phyloP scores from a whole-genome alignment of 1,140 invertebrate species.

The Diachasma alloeum region DNA sequence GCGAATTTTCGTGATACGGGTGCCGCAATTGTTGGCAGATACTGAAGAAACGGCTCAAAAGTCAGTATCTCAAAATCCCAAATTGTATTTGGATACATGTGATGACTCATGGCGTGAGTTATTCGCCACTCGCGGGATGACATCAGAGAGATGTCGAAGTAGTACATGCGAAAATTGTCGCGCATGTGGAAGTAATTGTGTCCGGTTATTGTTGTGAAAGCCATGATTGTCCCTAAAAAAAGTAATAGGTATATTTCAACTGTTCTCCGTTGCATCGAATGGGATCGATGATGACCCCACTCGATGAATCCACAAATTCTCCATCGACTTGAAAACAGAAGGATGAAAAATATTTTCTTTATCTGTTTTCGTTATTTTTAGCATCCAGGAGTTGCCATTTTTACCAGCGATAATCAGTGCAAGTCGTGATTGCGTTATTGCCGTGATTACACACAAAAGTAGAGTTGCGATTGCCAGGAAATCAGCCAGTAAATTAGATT shows the following conservation, averaged over 20 bases:
- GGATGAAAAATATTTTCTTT: too few species aligned
- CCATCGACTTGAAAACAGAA: too few species aligned
- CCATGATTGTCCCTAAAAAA: conserved; percentile 67
- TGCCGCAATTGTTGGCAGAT: conserved; percentile 65
- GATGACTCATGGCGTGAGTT: conserved; percentile 81
- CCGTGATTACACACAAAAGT: conserved; percentile 64
- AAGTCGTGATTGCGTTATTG: conserved; percentile 47
- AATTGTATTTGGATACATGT: conserved; percentile 81
- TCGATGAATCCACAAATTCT: too few species aligned
- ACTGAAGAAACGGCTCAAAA: conserved; percentile 77
- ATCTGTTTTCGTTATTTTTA: background rate
- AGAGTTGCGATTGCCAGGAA: conserved; percentile 64
- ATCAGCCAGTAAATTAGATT: conserved; percentile 68
- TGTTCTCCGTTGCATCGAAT: background rate
- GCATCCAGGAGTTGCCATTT: background rate
- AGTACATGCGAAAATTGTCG: conserved; percentile 84
- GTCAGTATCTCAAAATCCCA: conserved; percentile 78
- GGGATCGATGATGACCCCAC: too few species aligned
- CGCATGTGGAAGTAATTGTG: conserved; percentile 87
- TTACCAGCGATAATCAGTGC: conserved; percentile 39
- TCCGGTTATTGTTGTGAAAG: conserved; percentile 67
- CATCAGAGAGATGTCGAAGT: conserved; percentile 76
- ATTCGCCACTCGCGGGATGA: conserved; percentile 80
- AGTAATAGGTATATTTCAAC: background rate
- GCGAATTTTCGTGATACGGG: conserved; percentile 56